Percentiles rank a stretch among this genome's conserved stretches.
Evolutionary conservation across 2,797 vertebrate species (phyloP).

Genomic region (Discoglossus pictus): DNA sequence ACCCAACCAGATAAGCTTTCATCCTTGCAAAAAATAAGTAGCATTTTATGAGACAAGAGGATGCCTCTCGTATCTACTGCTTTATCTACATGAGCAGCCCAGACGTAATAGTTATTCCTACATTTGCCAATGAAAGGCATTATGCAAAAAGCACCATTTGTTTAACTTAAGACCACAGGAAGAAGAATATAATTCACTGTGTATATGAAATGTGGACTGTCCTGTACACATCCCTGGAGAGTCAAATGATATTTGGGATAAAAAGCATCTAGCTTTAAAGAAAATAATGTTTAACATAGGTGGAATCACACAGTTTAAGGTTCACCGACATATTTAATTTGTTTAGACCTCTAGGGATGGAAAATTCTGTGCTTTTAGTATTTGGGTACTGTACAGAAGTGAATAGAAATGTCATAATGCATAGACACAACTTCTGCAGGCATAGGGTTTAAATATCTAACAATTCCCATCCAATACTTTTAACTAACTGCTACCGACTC

Average conservation of each 20-base stretch:
- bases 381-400: too few relatives aligned
- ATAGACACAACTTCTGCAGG: too few relatives aligned
- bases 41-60: constrained; percentile 38
- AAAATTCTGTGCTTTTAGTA: too few relatives aligned
- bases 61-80: constrained; percentile 15
- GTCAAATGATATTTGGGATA: not conserved
- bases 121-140: constrained; percentile 15
- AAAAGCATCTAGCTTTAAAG: constrained; percentile 2
- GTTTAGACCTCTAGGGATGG: too few relatives aligned
- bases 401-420: too few relatives aligned
- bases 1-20: constrained; percentile 16
- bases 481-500: too few relatives aligned
- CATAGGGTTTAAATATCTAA: too few relatives aligned
- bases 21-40: constrained; percentile 41
- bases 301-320: not conserved
- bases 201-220: not conserved
- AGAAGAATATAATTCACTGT: constrained; percentile 16
- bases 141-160: constrained; percentile 12
- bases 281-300: constrained; percentile 5
- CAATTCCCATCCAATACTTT: too few relatives aligned
- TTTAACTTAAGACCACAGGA: not conserved
- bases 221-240: constrained; percentile 12
- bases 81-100: constrained; percentile 25
- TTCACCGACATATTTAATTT: too few relatives aligned
- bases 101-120: constrained; percentile 19